Base-by-base conservation (phyloP, 2,113 vertebrate species). In the Daphoenositta chrysoptera region DNA sequence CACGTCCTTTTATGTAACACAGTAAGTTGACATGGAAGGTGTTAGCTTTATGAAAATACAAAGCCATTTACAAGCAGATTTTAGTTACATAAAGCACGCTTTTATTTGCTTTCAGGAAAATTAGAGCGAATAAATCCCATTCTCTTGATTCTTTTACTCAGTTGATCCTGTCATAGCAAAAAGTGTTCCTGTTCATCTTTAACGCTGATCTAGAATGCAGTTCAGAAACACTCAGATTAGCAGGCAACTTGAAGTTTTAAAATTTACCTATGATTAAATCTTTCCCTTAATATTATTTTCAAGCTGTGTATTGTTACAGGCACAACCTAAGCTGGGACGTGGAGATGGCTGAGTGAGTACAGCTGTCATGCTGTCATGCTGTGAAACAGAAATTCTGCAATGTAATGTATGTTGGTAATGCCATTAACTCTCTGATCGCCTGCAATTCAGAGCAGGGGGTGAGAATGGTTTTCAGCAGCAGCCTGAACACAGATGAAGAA, bases 201-300 rank as follows among this genome's bases (percentile, higher is more conserved):
- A 65, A 70, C 17, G 16, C 39, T 87, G 50, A 45, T 85, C 44
- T 37, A 91, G 31, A 61, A 39, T 37, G 22, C 19, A 30, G 28
- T 51, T 77, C 51, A 68, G 44, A 86, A 96, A 71, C 51, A 75
- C 31, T 90, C 21, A 51, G 71, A 76, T 76, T 94, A 56, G 30
- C 39, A 56, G 53, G 53, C 76, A 81, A 33, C 39, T 44, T 81
- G 35, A 42, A 23, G 47, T 85, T 97, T 93, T 87, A 68, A 92
- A 94, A 95, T 91, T 84, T 92, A 94, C 56, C 84, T 89, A 44
- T 80, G 37, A 89, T 30, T 72, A 75, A 56, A 70, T 82, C 54
- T 83, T n/a, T 66, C 89, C 76, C 82, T 87, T 75, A 68, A 39
- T 72, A 60, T 81, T 57, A 83, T 89, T 92, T 98, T 94, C 88